Conservation (phyloP, 2,888 invertebrate genomes). For the Ptychoptera albimana region DNA sequence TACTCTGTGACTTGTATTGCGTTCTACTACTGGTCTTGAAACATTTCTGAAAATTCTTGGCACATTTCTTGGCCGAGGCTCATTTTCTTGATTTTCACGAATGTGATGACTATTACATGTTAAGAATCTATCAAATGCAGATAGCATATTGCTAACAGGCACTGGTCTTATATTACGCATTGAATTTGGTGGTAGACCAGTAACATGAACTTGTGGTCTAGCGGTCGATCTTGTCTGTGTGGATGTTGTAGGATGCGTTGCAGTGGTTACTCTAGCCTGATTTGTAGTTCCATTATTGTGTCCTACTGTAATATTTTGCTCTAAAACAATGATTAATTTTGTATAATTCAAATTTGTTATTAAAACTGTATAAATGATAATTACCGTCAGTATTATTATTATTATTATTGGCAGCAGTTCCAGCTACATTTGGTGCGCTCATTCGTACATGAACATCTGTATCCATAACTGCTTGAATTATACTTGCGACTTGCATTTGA, state of each 20-base stretch:
- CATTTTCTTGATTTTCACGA: constrained; percentile 19
- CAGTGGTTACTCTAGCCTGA: constrained; percentile 39
- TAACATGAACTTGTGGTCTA: constrained; percentile 50
- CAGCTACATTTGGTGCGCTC: constrained; percentile 23
- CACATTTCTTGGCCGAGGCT: constrained; percentile 4
- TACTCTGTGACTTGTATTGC: too few relatives aligned
- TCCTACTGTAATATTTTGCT: constrained; percentile 6
- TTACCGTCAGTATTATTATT: constrained; percentile 1
- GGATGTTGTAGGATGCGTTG: constrained; percentile 53
- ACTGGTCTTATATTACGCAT: constrained; percentile 26
- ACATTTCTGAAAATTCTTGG: too few relatives aligned
- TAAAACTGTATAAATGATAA: too few relatives aligned
- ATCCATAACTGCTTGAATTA: constrained; percentile 27
- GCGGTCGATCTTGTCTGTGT: constrained; percentile 53
- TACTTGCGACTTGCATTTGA: constrained; percentile 25
- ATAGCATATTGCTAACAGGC: constrained; percentile 23
- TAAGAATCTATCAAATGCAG: constrained; percentile 37
- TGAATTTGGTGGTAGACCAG: constrained; percentile 35
- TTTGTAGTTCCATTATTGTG: constrained; percentile 7
- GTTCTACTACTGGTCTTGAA: too few relatives aligned
- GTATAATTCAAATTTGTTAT: not conserved
- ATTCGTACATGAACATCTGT: constrained; percentile 28
- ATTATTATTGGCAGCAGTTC: not conserved
- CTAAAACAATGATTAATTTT: too few relatives aligned
- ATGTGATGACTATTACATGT: constrained; percentile 59